phyloP scores from a whole-genome alignment of 2,888 invertebrate species.

The Melangyna quadrimaculata region DNA sequence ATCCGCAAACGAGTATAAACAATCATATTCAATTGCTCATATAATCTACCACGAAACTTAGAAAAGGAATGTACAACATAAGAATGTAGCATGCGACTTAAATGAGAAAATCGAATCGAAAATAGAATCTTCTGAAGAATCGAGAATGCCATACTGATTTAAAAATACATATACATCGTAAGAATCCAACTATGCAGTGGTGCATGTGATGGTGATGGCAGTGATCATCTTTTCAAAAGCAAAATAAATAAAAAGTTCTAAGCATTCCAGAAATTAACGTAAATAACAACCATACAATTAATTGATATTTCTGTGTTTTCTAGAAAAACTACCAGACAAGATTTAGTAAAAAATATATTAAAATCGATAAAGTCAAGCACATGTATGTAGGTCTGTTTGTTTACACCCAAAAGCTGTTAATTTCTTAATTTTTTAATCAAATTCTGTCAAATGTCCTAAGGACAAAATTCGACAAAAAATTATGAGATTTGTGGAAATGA shows the following conservation, averaged over 20 bases:
- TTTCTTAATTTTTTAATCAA: too few relatives aligned
- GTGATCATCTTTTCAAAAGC: not conserved
- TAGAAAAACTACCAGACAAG: too few relatives aligned
- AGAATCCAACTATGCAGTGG: not conserved
- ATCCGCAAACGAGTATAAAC: not conserved
- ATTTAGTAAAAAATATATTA: too few relatives aligned
- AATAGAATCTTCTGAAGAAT: not conserved
- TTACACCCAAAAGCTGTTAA: too few relatives aligned
- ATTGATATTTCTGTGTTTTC: too few relatives aligned
- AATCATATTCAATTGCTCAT: not conserved
- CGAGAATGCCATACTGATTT: not conserved
- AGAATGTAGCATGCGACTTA: not conserved
- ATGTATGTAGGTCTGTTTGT: too few relatives aligned
- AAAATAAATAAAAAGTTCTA: not conserved
- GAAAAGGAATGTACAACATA: not conserved
- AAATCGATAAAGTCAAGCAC: too few relatives aligned
- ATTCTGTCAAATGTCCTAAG: too few relatives aligned
- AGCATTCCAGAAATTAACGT: too few relatives aligned
- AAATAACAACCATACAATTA: too few relatives aligned
- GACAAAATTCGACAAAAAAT: too few relatives aligned
- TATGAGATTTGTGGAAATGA: too few relatives aligned
- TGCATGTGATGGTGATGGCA: not conserved
- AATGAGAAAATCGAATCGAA: not conserved
- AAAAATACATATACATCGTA: not conserved
- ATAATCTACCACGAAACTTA: not conserved